These are phyloP conservation scores for Drosophila guanche DNA, from an alignment of 1,140 invertebrate genomes.

Conservation along the genomic window DNA sequence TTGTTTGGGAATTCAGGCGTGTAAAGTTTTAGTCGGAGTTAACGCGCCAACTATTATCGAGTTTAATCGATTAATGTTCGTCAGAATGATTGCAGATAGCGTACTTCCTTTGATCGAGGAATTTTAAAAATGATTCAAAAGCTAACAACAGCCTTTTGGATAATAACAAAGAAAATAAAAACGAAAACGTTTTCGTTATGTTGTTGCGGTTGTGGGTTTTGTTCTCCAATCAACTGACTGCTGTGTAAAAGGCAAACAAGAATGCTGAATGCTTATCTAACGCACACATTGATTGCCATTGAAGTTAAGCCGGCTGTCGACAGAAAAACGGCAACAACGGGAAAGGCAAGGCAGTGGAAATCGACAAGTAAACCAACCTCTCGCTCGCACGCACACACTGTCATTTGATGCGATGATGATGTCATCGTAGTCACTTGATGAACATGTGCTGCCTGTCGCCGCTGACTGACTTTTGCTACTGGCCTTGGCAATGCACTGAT, in stretches of 20 bases:
- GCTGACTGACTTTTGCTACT: neutral
- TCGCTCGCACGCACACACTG: constrained; percentile 20
- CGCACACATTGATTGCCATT: constrained; percentile 46
- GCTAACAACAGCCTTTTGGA: too few species aligned
- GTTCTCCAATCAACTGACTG: constrained; percentile 4
- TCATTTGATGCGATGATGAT: constrained; percentile 39
- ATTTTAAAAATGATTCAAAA: too few species aligned
- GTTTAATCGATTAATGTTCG: neutral
- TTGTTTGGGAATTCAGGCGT: constrained; percentile 39
- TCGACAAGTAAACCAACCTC: constrained; percentile 59
- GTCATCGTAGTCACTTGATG: constrained; percentile 25
- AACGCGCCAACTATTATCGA: neutral
- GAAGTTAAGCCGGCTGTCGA: constrained; percentile 59
- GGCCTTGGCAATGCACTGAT: constrained; percentile 47
- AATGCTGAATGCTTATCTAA: constrained; percentile 41
- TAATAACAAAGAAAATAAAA: too few species aligned
- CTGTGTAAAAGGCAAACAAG: constrained; percentile 34
- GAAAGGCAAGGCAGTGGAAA: constrained; percentile 40
- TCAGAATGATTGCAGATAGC: too few species aligned
- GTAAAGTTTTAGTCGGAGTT: constrained; percentile 26
- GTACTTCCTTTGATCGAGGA: too few species aligned
- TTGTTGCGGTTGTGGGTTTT: neutral
- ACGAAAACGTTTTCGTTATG: neutral
- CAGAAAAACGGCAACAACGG: constrained; percentile 12
- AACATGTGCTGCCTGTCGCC: constrained; percentile 9